Evolutionary conservation across 2,113 vertebrate genomes (phyloP), one percentile per base, ranked within the genome.

Genomic region (Taxidea taxus): DNA sequence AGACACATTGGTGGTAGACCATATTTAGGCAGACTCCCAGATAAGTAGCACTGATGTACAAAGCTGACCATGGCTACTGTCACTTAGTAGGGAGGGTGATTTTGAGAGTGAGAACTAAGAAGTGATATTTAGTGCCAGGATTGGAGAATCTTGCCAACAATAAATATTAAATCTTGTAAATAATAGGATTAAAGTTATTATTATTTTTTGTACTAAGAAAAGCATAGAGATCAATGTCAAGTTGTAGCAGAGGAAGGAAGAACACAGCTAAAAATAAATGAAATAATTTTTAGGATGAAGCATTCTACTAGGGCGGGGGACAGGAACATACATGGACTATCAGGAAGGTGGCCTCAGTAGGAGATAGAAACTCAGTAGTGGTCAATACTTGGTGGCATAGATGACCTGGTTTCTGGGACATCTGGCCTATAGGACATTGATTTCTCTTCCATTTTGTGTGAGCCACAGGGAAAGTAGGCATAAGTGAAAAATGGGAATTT

Each of bases 191-290:
- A 49, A 78, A 75, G 15, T 39, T 92, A 31, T 47, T 75, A 49
- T 44, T 91, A 82, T 60, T 64, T 21, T 68, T 37, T 91, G 16
- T 94, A 64, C 25, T 82, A 20, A 88, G 60, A 62, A 77, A 11
- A 70, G 23, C n/a, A 72, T 29, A 74, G 27, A 75, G 20, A 82
- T 42, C 27, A 68, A 37, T 34, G 49, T 37, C 29, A 86, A 60
- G 16, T 74, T 87, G 25, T 51, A 72, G 42, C 15, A 74, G 18
- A 87, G 62, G 47, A 87, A 96, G 90, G 25, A 95, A 44, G 44
- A 72, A 7, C 62, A 18, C 44, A 94, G 37, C 20, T 91, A 34
- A 87, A 83, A 77, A 47, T 83, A 91, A 91, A 51, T 47, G 10
- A 74, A 54, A 15, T n/a, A 58, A 5, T 18, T 68, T 90, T 91